Percentiles rank a stretch among this genome's conserved stretches.
Conservation (phyloP, 2,888 invertebrate species). For the Cheilosia vulpina region DNA sequence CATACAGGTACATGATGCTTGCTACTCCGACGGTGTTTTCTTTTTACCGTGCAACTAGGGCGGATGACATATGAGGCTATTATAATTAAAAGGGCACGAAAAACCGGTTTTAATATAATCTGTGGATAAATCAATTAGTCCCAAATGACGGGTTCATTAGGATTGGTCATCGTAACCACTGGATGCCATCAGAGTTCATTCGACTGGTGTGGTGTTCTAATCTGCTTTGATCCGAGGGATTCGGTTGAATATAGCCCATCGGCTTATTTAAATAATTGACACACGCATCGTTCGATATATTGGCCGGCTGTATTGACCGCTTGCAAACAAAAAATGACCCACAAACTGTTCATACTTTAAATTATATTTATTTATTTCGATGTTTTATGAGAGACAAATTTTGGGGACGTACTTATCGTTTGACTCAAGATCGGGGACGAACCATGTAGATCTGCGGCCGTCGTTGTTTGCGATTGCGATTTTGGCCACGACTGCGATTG, state of each 20-base stretch:
- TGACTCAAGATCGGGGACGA: constrained; percentile 1
- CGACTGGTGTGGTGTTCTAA: constrained; percentile 30
- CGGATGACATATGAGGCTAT: constrained; percentile 65
- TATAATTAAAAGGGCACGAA: constrained; percentile 65
- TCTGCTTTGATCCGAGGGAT: constrained; percentile 51
- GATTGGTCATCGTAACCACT: constrained; percentile 62
- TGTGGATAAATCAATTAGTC: constrained; percentile 74
- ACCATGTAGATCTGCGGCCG: constrained; percentile 15
- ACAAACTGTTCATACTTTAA: constrained; percentile 12
- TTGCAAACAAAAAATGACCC: constrained; percentile 27
- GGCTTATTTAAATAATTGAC: constrained; percentile 63
- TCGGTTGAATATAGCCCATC: constrained; percentile 24
- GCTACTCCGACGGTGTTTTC: constrained; percentile 2
- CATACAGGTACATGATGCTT: not conserved
- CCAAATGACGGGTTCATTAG: constrained; percentile 72
- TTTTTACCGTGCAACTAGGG: constrained; percentile 37
- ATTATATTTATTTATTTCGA: constrained; percentile 22
- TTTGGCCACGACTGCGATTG: constrained; percentile 22
- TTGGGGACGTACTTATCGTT: not conserved
- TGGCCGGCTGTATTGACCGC: constrained; percentile 3
- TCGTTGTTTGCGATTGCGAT: constrained; percentile 12
- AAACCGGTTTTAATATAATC: constrained; percentile 67
- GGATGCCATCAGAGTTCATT: constrained; percentile 35
- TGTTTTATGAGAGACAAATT: not conserved
- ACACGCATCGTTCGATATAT: constrained; percentile 28